phyloP scores from a whole-genome alignment of 2,113 vertebrate genomes.

The Redunca redunca region DNA sequence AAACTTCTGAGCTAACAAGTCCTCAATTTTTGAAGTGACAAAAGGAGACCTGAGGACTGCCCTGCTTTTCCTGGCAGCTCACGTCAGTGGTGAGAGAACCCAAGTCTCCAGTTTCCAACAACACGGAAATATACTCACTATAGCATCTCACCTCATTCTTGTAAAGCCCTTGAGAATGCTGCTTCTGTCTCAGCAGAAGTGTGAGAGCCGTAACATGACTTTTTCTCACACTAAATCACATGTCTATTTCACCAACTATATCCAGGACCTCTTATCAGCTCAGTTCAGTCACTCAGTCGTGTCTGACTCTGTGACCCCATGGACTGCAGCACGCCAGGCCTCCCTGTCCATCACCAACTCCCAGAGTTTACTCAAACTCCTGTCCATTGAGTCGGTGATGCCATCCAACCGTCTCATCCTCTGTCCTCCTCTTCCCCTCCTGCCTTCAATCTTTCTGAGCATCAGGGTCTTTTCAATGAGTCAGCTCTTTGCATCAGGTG shows the following conservation, averaged over 20 bases:
- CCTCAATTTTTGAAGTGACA: neutral
- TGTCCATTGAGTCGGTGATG: neutral
- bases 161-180: neutral
- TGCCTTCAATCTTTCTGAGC: neutral
- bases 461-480: neutral
- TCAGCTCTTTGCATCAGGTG: neutral
- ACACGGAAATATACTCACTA: neutral
- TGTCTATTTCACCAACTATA: neutral
- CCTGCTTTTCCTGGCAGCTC: neutral
- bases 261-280: neutral
- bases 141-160: neutral
- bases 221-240: neutral
- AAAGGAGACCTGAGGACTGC: neutral
- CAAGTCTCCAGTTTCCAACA: neutral
- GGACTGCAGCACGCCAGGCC: neutral
- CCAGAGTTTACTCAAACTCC: neutral
- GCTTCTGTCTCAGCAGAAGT: neutral
- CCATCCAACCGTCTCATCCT: neutral
- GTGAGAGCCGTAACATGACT: neutral
- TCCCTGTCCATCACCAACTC: neutral
- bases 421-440: neutral
- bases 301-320: neutral
- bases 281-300: neutral
- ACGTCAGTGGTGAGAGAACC: neutral
- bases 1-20: neutral